Evolutionary conservation across 2,888 invertebrate genomes (phyloP), one percentile per base, ranked within the genome.

Genomic region (Endotricha flammealis): DNA sequence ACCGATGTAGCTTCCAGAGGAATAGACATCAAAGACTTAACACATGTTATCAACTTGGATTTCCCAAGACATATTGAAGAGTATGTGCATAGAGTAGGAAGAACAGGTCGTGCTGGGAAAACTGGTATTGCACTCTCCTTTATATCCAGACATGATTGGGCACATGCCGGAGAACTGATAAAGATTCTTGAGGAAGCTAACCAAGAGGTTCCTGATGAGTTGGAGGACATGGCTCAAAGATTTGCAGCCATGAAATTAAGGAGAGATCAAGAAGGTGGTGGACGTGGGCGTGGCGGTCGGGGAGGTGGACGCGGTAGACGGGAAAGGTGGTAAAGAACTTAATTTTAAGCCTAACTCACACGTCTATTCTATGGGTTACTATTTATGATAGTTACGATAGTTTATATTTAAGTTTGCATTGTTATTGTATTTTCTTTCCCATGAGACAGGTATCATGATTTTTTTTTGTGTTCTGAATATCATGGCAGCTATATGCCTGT

Each of bases 1-100:
- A 98, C 98, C 0, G 98, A 98, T 87, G 95, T 98, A 1, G 98
- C 97, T 2, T 96, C 97, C 3, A 89, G 98, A 47, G 98, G 98
- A 1, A 90, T 98, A 34, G 98, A 98, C 66, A 96, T 96, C 34
- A 92, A 93, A 57, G 95, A 96, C 63, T 88, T 96, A 6, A 94
- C 95, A 79, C 94, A 96, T 73, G 96, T 98, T 1, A 82, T 97
- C 13, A 98, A 98, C 73, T 95, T 91, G 56, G 98, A 98, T 74
- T 97, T 98, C 61, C 98, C 98, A 0, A 89, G 93, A 9, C 95
- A 97, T 57, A 95, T 98, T 56, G 98, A 98, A 69, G 98, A 98
- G 61, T 98, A 98, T 77, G 96, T 96, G 0, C 98, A 98, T 67
- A 89, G 98, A 42, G 95, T 98, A n/a, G 98, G 98, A 0, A 90